Evolutionary conservation across 2,888 invertebrate species (phyloP), one percentile per base, ranked within the genome.

Genomic region (Iselma pallidipennis): DNA sequence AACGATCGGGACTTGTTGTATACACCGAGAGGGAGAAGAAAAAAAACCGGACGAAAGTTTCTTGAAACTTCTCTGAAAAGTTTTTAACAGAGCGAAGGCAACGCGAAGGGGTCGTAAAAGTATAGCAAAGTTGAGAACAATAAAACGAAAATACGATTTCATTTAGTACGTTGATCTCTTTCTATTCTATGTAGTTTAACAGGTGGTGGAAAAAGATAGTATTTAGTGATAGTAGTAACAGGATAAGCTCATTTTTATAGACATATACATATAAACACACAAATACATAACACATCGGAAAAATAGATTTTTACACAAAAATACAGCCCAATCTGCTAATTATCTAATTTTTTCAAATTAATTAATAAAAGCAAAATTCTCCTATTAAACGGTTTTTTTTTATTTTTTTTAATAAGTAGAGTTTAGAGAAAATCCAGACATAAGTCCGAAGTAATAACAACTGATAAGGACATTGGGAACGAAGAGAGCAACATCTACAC

Each of bases 101-200:
- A 66, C 66, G n/a, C n/a, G 67, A 70, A 74, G 76, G 74, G 74
- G 72, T 76, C 76, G 73, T 77, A 77, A 78, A 79, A 77, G 74
- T 74, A 74, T 69, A 71, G 72, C 67, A 71, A 72, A 71, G 68
- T 73, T 63, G 66, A 64, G 67, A 69, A 74, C 75, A 76, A 76
- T 76, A 77, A 76, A 76, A 76, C 68, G 74, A 73, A 75, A 77
- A 77, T 73, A 73, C 76, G 73, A 73, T 73, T 73, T 72, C 70
- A 67, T 71, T 57, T 42, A 12, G n/a, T 66, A 69, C 61, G 66
- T 70, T 68, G 70, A 66, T 72, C 69, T 70, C 71, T 69, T 61
- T 65, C 59, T 53, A 50, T 50, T 14, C 58, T 50, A 3, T 26
- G 21, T 52, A 31, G 26, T 51, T 54, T 62, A 73, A 70, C 69